Conservation (phyloP, 2,797 vertebrate species). For the Pteropus rufus region DNA sequence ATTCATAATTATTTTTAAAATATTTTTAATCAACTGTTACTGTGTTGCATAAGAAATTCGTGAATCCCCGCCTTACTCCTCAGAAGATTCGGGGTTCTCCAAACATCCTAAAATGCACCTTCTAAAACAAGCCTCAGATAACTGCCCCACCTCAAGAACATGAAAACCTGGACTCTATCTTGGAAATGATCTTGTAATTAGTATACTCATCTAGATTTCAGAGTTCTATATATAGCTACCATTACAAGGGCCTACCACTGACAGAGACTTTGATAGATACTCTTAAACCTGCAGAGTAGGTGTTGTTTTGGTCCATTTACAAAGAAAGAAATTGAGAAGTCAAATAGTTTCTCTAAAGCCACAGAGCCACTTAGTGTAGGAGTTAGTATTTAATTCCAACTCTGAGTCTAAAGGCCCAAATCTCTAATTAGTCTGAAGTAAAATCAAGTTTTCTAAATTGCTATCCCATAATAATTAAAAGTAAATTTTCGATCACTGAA, state of each 20-base stretch:
- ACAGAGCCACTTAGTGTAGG: background rate
- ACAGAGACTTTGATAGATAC: background rate
- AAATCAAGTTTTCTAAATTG: constrained; percentile 17
- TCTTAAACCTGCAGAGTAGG: background rate
- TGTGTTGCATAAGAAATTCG: background rate
- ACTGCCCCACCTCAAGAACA: background rate
- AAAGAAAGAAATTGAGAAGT: background rate
- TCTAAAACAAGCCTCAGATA: background rate
- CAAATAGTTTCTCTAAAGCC: background rate
- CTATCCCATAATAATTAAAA: background rate
- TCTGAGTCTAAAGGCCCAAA: background rate
- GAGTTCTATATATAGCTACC: background rate
- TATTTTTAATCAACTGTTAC: background rate
- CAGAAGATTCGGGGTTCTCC: background rate
- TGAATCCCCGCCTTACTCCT: background rate
- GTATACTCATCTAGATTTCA: background rate
- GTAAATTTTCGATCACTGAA: background rate
- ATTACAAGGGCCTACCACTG: background rate
- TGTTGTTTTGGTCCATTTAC: background rate
- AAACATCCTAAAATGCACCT: background rate
- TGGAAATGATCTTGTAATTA: background rate
- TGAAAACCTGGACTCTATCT: background rate
- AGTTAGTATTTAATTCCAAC: constrained; percentile 9
- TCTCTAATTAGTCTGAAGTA: background rate
- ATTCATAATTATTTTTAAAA: background rate